Evolutionary conservation across 2,797 vertebrate species (phyloP), one percentile per base, ranked within the genome.

Genomic region (Smutsia temminckii): DNA sequence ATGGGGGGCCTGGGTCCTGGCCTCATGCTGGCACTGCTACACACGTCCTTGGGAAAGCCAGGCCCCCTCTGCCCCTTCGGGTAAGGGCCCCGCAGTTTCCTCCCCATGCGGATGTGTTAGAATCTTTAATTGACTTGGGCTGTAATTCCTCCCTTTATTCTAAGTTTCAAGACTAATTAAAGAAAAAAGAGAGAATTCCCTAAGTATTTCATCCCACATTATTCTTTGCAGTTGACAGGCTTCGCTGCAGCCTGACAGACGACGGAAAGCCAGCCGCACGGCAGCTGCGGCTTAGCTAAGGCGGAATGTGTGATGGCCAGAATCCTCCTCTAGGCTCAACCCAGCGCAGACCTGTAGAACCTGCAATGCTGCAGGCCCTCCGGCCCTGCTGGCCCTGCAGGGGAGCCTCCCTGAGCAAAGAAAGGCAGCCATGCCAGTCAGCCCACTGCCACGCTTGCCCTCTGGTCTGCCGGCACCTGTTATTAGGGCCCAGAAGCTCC

Each of bases 371-470:
- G 27, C 8, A 11, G 81, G n/a, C 16, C 53, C 63, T 53, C 42
- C 13, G 8, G 10, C 3, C 1, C 6, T 14, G 3, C 71, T 1
- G 18, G 7, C 21, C 46, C 53, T 5, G 27, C 6, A 12, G 37
- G 14, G 61, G 68, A 37, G n/a, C 23, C 66, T 11, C 64, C 64
- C 23, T 4, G 4, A 13, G 32, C 8, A 32, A n/a, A 1, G 55
- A 51, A 5, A 27, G 34, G 11, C 14, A n/a, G 51, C 8, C n/a
- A 27, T 9, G 10, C 8, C 55, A 6, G 2, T 32, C 55, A 12
- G 46, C 5, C 78, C 14, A 2, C 21, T 21, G 2, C 27, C 42
- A 40, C 46, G 11, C 46, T 46, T 46, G 46, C 46, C 46, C 46
- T 46, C 10, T 46, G 46, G 46, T 46, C 46, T 46, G 46, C 46